Evolutionary conservation across 2,797 vertebrate genomes (phyloP), one percentile per base, ranked within the genome.

Genomic region (Sebastolobus alascanus): DNA sequence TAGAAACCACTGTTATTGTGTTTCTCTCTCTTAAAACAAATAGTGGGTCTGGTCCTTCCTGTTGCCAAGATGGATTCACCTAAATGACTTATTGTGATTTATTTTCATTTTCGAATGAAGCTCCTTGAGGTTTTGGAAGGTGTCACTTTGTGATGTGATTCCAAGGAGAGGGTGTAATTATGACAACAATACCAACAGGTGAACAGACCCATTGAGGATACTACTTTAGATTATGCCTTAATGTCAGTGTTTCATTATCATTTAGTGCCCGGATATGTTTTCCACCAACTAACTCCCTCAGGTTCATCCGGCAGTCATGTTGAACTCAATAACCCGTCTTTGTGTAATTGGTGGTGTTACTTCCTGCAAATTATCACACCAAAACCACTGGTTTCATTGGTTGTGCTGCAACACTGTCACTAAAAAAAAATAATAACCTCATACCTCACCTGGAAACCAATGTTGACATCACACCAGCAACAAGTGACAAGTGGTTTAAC

Each of bases 251-350:
- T 83, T 77, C 13, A 64, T 69, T 80, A 38, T 67, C 22, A 33
- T 52, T 73, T 6, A 56, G 9, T 66, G 31, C 38, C 12, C 31
- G 54, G 76, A 72, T 60, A 22, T 2, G 14, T 80, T 77, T 22
- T 68, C 83, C 82, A 86, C 69, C 76, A 75, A 69, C 56, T 38
- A 60, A 29, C 35, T 46, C 35, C 38, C 46, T 60, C 72, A 71
- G 84, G 81, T 90, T 91, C 81, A 91, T 37, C 68, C 75, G 65
- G 69, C 69, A 85, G 78, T 81, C 75, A 79, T 4, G 59, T 8
- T 86, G 76, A 89, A 84, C 84, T 68, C 50, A 75, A 27, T n/a
- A 66, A 75, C 77, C 80, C 58, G 60, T 61, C 31, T 16, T 68
- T 59, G 27, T 75, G 5, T 82, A 77, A 79, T 77, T 80, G 65